A percentile compares a stretch with the other conserved stretches of the same genome.
Evolutionary conservation across 2,888 invertebrate genomes (phyloP).

Genomic region (Dione juno): DNA sequence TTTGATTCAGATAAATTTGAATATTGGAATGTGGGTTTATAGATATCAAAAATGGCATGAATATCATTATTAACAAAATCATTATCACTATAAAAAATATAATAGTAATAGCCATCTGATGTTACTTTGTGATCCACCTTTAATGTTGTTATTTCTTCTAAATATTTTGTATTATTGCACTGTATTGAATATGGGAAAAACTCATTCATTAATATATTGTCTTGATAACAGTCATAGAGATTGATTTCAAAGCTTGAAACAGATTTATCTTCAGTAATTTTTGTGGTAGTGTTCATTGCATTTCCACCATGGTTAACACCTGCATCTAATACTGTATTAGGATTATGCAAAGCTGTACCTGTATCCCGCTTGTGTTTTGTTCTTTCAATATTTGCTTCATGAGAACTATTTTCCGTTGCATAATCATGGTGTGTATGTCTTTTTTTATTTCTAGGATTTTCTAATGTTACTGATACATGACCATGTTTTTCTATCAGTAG

Average conservation of each 20-base stretch:
- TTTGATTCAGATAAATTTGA: constrained; percentile 86
- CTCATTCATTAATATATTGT: constrained; percentile 88
- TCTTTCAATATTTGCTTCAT: constrained; percentile 39
- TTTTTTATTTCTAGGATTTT: constrained; percentile 60
- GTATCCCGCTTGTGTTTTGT: constrained; percentile 63
- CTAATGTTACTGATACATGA: constrained; percentile 76
- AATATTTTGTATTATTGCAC: constrained; percentile 87
- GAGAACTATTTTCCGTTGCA: constrained; percentile 38
- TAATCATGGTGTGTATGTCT: constrained; percentile 32
- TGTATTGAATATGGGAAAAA: constrained; percentile 87
- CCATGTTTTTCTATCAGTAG: constrained; percentile 84
- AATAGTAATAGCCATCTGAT: constrained; percentile 93
- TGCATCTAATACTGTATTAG: constrained; percentile 85
- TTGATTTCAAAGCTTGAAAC: constrained; percentile 93
- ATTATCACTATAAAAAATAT: constrained; percentile 94
- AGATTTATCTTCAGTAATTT: constrained; percentile 83
- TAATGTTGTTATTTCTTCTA: constrained; percentile 86
- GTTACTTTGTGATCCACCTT: constrained; percentile 88
- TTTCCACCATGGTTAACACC: constrained; percentile 91
- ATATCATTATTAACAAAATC: constrained; percentile 91
- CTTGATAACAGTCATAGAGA: constrained; percentile 89
- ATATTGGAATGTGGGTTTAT: constrained; percentile 92
- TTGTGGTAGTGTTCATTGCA: constrained; percentile 82
- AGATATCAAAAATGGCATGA: constrained; percentile 92
- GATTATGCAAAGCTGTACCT: constrained; percentile 67